Evolutionary conservation across 1,140 invertebrate species (phyloP), one percentile per base, ranked within the genome.

Genomic region (Drosophila navojoa): DNA sequence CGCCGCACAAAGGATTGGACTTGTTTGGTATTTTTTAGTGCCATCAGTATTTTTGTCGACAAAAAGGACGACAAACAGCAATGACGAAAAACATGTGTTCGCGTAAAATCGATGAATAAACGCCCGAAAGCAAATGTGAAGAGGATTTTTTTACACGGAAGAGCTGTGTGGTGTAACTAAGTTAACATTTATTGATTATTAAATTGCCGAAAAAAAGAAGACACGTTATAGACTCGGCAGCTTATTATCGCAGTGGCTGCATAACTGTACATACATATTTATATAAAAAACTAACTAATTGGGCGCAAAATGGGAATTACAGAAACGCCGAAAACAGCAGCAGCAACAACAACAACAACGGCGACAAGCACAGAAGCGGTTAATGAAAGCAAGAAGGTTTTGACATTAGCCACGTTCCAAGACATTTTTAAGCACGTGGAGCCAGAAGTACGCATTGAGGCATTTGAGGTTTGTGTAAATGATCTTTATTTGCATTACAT

Each of bases 361-460:
- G 63, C 66, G 45, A 63, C 79, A 52, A 60, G 63, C 32, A 73
- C 22, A 9, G 57, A 19, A 53, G 53, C 58, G 27, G 66, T 54
- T 9, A 53, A 57, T 40, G 76, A 76, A 44, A 71, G 64, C 42
- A 79, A 90, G 73, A 53, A 81, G 60, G 62, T 63, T n/a, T 32
- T 92, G 32, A 78, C 81, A 4, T 69, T 92, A 16, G 79, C 81
- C 35, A 75, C 72, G 44, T 92, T 92, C 76, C 80, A 87, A 49
- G 81, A 91, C 9, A 90, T 92, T 50, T 92, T 91, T 42, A 77
- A 87, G 40, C 69, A 54, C 29, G 76, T 84, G 10, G 90, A 92
- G 53, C 91, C 91, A 42, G 87, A 90, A 55, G 85, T 92, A 19
- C 72, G 87, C 77, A 92, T 92, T 54, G 81, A 92, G 50, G 64